Conservation (phyloP, 2,888 invertebrate species). For the Keiferia lycopersicella region DNA sequence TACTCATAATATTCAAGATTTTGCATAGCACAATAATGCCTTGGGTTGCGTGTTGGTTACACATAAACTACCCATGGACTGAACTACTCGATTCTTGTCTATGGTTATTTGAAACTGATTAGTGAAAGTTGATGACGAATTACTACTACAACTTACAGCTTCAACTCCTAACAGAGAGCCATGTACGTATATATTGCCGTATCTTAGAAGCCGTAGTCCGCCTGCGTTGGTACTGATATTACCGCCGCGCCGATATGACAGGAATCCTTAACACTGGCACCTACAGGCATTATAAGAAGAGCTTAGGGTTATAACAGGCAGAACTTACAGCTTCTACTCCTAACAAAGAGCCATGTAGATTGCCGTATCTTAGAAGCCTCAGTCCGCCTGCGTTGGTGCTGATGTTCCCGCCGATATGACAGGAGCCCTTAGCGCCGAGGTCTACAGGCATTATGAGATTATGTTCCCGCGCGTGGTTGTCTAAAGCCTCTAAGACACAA, state of each 20-base stretch:
- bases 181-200: constrained; percentile 97
- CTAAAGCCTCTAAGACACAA: constrained; percentile 93
- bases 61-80: too few relatives aligned
- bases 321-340: constrained; percentile 93
- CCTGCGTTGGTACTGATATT: constrained; percentile 98
- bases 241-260: constrained; percentile 98
- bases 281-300: too few relatives aligned
- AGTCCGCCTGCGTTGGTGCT: constrained; percentile 98
- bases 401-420: constrained; percentile 97
- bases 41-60: too few relatives aligned
- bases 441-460: constrained; percentile 97
- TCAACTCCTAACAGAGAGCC: constrained; percentile 95
- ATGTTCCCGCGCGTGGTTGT: constrained; percentile 85
- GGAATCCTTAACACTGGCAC: constrained; percentile 98
- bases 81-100: too few relatives aligned
- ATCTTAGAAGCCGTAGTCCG: constrained; percentile 94
- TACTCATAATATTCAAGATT: background rate
- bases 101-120: background rate
- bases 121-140: too few relatives aligned
- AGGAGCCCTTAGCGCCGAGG: constrained; percentile 97
- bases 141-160: constrained; percentile 86
- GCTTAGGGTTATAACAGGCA: constrained; percentile 58
- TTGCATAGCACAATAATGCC: too few relatives aligned
- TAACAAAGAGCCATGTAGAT: constrained; percentile 93
- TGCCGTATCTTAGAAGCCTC: constrained; percentile 96